Conservation (phyloP, 2,113 vertebrate genomes). For the Equus przewalskii region DNA sequence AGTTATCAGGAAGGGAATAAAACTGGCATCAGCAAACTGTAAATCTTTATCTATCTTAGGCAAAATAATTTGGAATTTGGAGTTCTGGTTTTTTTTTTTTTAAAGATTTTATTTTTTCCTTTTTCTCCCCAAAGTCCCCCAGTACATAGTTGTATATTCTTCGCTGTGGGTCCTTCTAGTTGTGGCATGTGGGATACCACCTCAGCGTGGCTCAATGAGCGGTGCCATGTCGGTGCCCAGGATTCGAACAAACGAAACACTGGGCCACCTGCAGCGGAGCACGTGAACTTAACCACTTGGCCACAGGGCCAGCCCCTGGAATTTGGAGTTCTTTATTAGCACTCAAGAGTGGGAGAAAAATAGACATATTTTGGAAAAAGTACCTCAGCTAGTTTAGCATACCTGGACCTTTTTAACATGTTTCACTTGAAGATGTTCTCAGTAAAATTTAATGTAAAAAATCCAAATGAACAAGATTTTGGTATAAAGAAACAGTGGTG, state of each 20-base stretch:
- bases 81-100: not conserved
- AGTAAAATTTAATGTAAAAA: not conserved
- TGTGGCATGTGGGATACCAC: too few species aligned
- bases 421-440: not conserved
- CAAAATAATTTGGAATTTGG: not conserved
- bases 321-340: not conserved
- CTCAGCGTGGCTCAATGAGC: too few species aligned
- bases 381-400: not conserved
- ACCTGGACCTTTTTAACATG: not conserved
- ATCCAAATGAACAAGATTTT: not conserved
- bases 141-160: too few species aligned
- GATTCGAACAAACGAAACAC: too few species aligned
- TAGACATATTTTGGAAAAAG: not conserved
- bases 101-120: too few species aligned
- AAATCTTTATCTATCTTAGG: not conserved
- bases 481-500: not conserved
- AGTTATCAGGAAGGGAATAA: not conserved
- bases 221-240: too few species aligned
- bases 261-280: too few species aligned
- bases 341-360: not conserved
- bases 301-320: too few species aligned
- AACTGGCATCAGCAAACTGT: not conserved
- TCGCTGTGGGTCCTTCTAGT: too few species aligned
- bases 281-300: too few species aligned
- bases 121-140: too few species aligned